These are phyloP conservation scores for Dolichallabes microphthalmus DNA, from an alignment of 2,113 vertebrate genomes.

Conservation along the genomic window DNA sequence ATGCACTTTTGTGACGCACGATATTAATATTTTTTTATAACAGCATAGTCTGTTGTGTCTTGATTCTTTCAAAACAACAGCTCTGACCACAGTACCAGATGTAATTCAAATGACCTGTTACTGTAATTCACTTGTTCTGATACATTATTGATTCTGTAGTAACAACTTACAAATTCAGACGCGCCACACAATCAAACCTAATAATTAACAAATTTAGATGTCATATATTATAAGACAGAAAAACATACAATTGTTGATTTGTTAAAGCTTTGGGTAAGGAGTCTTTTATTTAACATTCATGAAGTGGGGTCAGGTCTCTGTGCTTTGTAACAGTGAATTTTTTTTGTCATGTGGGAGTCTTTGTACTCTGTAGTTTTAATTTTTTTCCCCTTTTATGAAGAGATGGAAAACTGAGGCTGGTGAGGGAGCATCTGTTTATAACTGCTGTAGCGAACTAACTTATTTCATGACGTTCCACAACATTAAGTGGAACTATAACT, in stretches of 20 bases:
- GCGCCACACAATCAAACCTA: neutral
- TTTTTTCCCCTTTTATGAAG: neutral
- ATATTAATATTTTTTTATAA: neutral
- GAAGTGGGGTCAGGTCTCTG: neutral
- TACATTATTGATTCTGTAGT: neutral
- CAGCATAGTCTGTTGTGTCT: neutral
- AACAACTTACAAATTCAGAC: neutral
- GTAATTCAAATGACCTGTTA: neutral
- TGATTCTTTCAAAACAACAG: neutral
- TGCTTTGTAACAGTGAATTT: neutral
- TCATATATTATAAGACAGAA: neutral
- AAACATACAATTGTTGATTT: neutral
- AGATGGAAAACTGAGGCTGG: neutral
- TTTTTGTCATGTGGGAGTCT: neutral
- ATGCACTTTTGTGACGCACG: neutral
- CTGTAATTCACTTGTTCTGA: neutral
- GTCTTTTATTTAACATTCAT: neutral
- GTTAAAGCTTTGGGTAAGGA: neutral
- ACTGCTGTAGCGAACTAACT: neutral
- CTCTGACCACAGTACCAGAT: neutral
- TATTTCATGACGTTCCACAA: neutral
- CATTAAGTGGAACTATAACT: neutral
- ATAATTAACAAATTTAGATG: neutral
- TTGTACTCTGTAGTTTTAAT: neutral
- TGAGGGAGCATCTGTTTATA: neutral